Percentiles rank a stretch among this genome's conserved stretches.
Conservation (phyloP, 1,140 invertebrate species). For the Arctopsyche grandis region DNA sequence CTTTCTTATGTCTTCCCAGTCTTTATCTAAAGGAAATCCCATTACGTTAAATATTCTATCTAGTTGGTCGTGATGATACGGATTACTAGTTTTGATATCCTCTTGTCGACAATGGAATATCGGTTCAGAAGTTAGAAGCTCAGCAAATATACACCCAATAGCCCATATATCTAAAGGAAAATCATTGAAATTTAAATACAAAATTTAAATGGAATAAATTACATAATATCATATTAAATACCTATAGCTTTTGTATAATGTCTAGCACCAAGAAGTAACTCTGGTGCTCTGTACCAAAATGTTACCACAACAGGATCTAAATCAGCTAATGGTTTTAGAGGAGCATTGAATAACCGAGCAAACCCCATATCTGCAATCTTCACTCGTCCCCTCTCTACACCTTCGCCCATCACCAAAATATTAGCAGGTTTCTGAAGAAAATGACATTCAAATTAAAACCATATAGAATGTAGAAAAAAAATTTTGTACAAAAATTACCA, state of each 20-base stretch:
- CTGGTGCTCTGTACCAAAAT: conserved; percentile 99
- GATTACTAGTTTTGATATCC: conserved; percentile 99
- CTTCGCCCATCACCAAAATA: conserved; percentile 99
- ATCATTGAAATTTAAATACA: conserved; percentile 11
- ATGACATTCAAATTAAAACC: neutral
- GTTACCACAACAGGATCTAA: conserved; percentile 99
- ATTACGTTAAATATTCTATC: conserved; percentile 99
- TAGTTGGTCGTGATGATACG: conserved; percentile 99
- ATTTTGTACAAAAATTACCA: conserved; percentile 71
- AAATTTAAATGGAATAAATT: conserved; percentile 14
- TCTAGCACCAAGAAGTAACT: conserved; percentile 93
- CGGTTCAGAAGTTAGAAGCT: conserved; percentile 95
- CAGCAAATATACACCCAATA: conserved; percentile 99
- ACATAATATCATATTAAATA: conserved; percentile 59
- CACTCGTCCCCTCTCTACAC: conserved; percentile 93
- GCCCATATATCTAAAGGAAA: conserved; percentile 95
- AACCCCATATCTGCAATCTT: conserved; percentile 99
- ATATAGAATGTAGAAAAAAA: neutral
- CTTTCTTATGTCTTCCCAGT: conserved; percentile 99
- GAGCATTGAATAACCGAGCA: conserved; percentile 98
- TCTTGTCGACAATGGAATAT: conserved; percentile 99
- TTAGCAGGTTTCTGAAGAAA: conserved; percentile 95
- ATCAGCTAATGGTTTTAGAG: conserved; percentile 96
- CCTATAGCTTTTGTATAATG: conserved; percentile 99
- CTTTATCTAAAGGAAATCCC: conserved; percentile 98